These are phyloP conservation scores for Nasua narica DNA, from an alignment of 2,797 vertebrate genomes.

Conservation along the genomic window DNA sequence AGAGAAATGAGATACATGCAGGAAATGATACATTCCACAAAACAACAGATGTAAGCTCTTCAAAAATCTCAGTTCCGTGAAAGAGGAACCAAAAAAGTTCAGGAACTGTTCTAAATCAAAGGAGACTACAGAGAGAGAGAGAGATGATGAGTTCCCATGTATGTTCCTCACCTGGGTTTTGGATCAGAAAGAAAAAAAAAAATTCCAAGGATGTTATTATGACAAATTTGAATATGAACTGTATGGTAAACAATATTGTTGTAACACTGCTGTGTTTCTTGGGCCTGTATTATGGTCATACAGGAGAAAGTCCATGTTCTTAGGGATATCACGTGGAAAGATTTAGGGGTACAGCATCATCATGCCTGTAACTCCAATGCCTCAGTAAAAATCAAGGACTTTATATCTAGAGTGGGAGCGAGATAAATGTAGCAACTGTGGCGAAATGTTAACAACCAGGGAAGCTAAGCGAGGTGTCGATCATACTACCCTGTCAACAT, in stretches of 20 bases:
- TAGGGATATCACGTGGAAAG: neutral
- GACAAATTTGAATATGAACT: neutral
- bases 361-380: neutral
- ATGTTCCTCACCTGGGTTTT: neutral
- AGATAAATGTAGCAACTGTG: neutral
- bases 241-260: neutral
- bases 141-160: neutral
- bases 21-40: neutral
- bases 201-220: neutral
- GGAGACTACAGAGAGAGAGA: neutral
- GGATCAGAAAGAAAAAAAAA: neutral
- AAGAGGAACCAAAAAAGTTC: neutral
- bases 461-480: neutral
- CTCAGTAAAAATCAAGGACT: neutral
- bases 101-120: neutral
- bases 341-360: neutral
- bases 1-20: neutral
- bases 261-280: neutral
- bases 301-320: neutral
- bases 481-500: neutral
- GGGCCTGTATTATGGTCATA: neutral
- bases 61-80: neutral
- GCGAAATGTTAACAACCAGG: neutral
- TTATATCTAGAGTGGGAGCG: neutral
- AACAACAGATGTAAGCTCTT: neutral